Evolutionary conservation across 2,113 vertebrate genomes (phyloP), one percentile per base, ranked within the genome.

Genomic region (Tonatia bakeri): DNA sequence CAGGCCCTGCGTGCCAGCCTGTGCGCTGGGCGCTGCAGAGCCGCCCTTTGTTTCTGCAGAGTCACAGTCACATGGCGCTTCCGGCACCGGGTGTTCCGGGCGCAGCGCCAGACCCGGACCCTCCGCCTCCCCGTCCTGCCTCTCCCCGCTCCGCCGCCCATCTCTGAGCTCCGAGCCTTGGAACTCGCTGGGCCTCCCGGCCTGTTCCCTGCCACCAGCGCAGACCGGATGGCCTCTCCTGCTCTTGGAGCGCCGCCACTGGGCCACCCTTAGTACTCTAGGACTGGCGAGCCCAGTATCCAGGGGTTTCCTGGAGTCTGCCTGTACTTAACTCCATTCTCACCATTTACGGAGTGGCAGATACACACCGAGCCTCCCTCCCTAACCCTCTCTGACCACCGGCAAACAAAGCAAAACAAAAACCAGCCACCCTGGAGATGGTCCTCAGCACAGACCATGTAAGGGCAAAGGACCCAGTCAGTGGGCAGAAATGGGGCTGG

Each of bases 51-150:
- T 97, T 90, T 87, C 52, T 92, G 90, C 92, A 8, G 72, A 94
- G 94, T 97, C 95, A 96, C 61, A 45, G 94, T 97, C 96, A 95
- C 96, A 80, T 86, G 94, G 94, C 59, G 79, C 87, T 97, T 94
- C 94, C 88, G 64, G 95, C 91, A 76, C 89, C 10, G 91, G 83
- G 77, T 87, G 95, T 96, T 91, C 93, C 43, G 13, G 91, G 97
- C 96, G 38, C 59, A 6, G 15, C 8, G 91, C 97, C 96, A 94
- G 94, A 40, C 56, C 84, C 59, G 22, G 59, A 61, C 24, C 59
- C 24, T 24, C 75, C 50, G n/a, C 65, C 84, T 61, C 84, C 50
- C 65, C 77, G 4, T 36, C 52, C 45, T 14, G 3, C 54, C 52
- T 36, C 14, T 14, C 40, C 83, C 77, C 16, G n/a, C 11, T 54